Evolutionary conservation across 2,797 vertebrate genomes (phyloP).

Genomic region (Tokudaia muenninki): DNA sequence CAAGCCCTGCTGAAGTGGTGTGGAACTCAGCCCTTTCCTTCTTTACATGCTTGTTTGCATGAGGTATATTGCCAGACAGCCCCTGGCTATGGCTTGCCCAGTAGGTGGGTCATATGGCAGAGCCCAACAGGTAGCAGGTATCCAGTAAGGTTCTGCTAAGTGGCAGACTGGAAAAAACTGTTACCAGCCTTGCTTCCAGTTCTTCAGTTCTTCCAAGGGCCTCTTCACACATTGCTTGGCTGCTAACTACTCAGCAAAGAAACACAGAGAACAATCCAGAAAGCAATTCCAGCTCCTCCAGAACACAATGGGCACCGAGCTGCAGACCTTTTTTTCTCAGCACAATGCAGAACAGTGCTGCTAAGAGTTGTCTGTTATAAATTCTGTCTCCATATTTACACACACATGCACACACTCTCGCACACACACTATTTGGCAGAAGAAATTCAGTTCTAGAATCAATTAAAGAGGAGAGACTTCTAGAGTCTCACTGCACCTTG

Average conservation of each 20-base stretch:
- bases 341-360: not conserved
- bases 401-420: not conserved
- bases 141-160: not conserved
- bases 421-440: not conserved
- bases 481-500: not conserved
- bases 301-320: not conserved
- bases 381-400: not conserved
- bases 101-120: not conserved
- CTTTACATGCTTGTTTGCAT: constrained; percentile 6
- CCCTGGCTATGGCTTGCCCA: not conserved
- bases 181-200: not conserved
- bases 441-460: constrained; percentile 13
- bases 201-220: constrained; percentile 1
- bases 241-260: not conserved
- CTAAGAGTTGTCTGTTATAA: not conserved
- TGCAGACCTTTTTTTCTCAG: constrained; percentile 13
- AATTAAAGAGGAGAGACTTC: not conserved
- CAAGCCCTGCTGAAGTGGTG: not conserved
- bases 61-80: not conserved
- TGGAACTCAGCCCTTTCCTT: not conserved
- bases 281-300: not conserved
- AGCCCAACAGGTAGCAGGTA: not conserved
- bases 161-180: not conserved
- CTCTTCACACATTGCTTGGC: not conserved
- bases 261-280: constrained; percentile 36